A percentile compares a stretch with the other conserved stretches of the same genome.
phyloP scores from a whole-genome alignment of 1,140 invertebrate species.

The Battus philenor region DNA sequence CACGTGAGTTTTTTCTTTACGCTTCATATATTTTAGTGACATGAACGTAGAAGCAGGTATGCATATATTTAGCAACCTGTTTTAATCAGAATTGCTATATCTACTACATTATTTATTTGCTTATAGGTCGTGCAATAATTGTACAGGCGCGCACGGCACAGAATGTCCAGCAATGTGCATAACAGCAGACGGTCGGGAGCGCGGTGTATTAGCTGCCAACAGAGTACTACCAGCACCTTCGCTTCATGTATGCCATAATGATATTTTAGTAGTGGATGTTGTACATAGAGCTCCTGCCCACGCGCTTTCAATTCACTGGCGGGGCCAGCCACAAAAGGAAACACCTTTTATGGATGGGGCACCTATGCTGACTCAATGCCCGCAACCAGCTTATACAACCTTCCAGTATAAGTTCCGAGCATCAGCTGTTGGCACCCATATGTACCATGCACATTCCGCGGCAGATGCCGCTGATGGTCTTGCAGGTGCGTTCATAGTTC shows the following conservation, averaged over 20 bases:
- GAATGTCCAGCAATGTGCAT: slow-evolving; percentile 81
- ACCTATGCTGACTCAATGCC: slow-evolving; percentile 90
- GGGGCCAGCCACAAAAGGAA: slow-evolving; percentile 86
- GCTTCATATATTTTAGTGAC: too few species aligned
- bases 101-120: not conserved
- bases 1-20: too few species aligned
- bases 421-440: slow-evolving; percentile 82
- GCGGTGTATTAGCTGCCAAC: slow-evolving; percentile 86
- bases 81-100: too few species aligned
- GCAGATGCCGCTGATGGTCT: slow-evolving; percentile 85
- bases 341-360: slow-evolving; percentile 92
- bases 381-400: slow-evolving; percentile 86
- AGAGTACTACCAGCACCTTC: slow-evolving; percentile 87
- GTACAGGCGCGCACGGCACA: slow-evolving; percentile 78
- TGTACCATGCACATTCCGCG: slow-evolving; percentile 86
- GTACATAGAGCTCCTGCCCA: slow-evolving; percentile 86
- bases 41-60: too few species aligned
- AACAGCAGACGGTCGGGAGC: slow-evolving; percentile 81
- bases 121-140: slow-evolving; percentile 79
- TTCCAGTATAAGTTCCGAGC: slow-evolving; percentile 89
- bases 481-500: slow-evolving; percentile 87
- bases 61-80: too few species aligned
- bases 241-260: slow-evolving; percentile 91
- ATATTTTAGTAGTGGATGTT: slow-evolving; percentile 89
- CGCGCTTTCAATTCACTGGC: slow-evolving; percentile 87